Evolutionary conservation across 2,113 vertebrate species (phyloP), one percentile per base, ranked within the genome.

Genomic region (Nanorana parkeri): DNA sequence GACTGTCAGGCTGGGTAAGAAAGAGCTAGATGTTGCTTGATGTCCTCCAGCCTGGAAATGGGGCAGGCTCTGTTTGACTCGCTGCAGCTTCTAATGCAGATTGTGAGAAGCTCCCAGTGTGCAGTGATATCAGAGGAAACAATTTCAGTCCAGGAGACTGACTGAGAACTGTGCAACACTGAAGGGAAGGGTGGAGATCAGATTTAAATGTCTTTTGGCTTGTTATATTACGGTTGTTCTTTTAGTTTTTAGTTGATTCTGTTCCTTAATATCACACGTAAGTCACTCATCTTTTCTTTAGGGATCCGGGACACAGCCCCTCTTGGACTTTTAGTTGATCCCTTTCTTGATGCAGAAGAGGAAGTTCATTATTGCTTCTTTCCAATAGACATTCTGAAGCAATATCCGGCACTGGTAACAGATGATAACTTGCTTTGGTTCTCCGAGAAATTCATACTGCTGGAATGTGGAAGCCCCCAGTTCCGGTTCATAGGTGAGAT

Each of bases 381-480:
- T 24, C 67, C 41, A 1, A 24, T 24, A 21, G 32, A 52, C 0
- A 16, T 52, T n/a, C 21, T 69, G 41, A 41, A 69, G 21, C 52
- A 7, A 2, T 69, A 69, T 26, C 67, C 67, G 24, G 4, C 36
- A 5, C 8, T 24, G 15, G n/a, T 69, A 16, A 69, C 21, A 3
- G 67, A 51, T 51, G 67, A 67, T 24, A 51, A 69, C 41, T 51
- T 69, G 16, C 13, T 69, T n/a, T 69, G 67, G 67, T 69, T 69
- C 13, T 51, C 67, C 0, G 67, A 69, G 41, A 69, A 11, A 24
- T 69, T 69, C 21, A 16, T 23, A 21, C 23, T 69, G 41, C 23
- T 52, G 6, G n/a, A 52, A 13, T 67, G 65, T 13, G 32, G 65
- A 1, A 41, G 65, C 19, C 26, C 19, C 3, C 29, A 67, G 19